phyloP scores from a whole-genome alignment of 2,113 vertebrate species.

The Machaerirhynchus nigripectus region DNA sequence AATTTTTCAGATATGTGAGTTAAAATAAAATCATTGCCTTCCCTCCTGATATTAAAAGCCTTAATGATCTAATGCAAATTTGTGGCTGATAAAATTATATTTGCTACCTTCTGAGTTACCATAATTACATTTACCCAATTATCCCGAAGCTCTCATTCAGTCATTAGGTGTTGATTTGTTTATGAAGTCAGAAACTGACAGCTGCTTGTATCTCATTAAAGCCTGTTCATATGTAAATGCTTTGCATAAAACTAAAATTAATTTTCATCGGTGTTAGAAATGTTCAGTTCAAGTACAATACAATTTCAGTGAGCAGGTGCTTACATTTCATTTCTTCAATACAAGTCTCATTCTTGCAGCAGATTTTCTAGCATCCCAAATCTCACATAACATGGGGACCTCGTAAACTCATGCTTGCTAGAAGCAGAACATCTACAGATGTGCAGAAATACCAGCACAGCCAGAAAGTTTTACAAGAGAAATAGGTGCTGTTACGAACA shows the following conservation, averaged over 20 bases:
- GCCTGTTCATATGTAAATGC: constrained; percentile 77
- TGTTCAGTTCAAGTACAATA: constrained; percentile 58
- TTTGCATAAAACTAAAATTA: constrained; percentile 76
- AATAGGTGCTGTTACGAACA: background rate
- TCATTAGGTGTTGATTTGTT: constrained; percentile 81
- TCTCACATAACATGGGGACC: background rate
- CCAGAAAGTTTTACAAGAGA: background rate
- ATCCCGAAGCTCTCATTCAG: constrained; percentile 70
- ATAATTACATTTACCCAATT: constrained; percentile 77
- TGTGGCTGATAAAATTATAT: constrained; percentile 64
- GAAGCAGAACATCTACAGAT: constrained; percentile 15
- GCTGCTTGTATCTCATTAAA: constrained; percentile 78
- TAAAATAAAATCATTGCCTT: constrained; percentile 45
- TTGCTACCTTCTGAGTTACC: constrained; percentile 71
- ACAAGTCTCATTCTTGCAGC: background rate
- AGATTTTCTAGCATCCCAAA: background rate
- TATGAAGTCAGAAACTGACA: constrained; percentile 76
- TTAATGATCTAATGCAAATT: constrained; percentile 62
- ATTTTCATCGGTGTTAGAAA: constrained; percentile 74
- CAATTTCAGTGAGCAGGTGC: constrained; percentile 60
- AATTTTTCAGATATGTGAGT: constrained; percentile 12
- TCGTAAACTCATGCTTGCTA: background rate
- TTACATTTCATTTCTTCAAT: constrained; percentile 15
- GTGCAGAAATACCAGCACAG: background rate
- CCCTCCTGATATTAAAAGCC: constrained; percentile 40